Evolutionary conservation across 2,888 invertebrate genomes (phyloP).

Genomic region (Andrena praecox): DNA sequence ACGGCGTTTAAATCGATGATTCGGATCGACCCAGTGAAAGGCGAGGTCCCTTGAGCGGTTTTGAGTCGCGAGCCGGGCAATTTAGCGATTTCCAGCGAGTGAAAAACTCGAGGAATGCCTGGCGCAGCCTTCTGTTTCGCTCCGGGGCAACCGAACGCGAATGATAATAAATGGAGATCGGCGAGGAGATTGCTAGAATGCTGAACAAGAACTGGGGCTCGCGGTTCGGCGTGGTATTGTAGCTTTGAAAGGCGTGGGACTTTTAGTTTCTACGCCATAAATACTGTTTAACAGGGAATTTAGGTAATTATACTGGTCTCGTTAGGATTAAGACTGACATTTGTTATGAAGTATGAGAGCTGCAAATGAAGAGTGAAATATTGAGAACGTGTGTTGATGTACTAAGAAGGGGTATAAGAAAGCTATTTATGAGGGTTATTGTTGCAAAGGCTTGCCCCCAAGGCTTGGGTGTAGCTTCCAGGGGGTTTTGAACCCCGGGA

Average conservation of each 20-base stretch:
- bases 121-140: neutral
- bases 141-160: slow-evolving; percentile 1
- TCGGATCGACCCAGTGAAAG: slow-evolving; percentile 51
- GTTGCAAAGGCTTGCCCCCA: too few relatives aligned
- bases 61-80: neutral
- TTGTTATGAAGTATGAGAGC: neutral
- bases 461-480: too few relatives aligned
- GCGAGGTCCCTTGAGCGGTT: slow-evolving; percentile 32
- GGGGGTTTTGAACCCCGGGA: too few relatives aligned
- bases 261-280: neutral
- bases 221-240: neutral
- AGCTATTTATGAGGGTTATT: too few relatives aligned
- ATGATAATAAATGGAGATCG: slow-evolving; percentile 13
- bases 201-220: neutral
- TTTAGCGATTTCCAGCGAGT: slow-evolving; percentile 19
- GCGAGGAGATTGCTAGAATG: neutral
- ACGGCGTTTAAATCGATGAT: slow-evolving; percentile 45
- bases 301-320: neutral
- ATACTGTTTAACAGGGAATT: neutral
- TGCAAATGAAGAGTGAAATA: neutral
- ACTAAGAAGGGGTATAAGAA: too few relatives aligned
- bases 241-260: slow-evolving; percentile 11
- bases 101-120: slow-evolving; percentile 12
- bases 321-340: neutral
- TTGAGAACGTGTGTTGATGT: neutral